phyloP scores from a whole-genome alignment of 2,888 invertebrate species.

The Eustalomyia histrio region DNA sequence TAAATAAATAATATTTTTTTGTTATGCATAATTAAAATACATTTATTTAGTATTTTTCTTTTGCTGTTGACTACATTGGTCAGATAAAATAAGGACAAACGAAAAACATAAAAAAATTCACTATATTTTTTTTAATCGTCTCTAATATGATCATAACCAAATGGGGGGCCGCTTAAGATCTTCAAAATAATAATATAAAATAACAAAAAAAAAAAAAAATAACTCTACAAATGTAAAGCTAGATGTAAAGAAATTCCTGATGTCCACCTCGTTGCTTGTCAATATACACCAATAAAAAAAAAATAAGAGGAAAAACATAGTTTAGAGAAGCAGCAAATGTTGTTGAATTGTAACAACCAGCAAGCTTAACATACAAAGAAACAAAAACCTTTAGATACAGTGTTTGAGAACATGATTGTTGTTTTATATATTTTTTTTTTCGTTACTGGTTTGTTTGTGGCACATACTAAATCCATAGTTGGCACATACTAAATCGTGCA shows the following conservation, averaged over 20 bases:
- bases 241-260: constrained; percentile 59
- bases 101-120: constrained; percentile 15
- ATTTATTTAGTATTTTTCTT: constrained; percentile 34
- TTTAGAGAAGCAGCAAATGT: constrained; percentile 31
- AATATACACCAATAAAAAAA: constrained; percentile 21
- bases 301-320: constrained; percentile 10
- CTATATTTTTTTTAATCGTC: constrained; percentile 44
- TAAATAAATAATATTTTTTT: constrained; percentile 43
- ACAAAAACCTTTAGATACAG: constrained; percentile 36
- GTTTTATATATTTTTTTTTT: constrained; percentile 14
- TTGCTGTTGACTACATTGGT: constrained; percentile 2
- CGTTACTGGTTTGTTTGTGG: constrained; percentile 22
- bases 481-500: constrained; percentile 65
- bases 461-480: constrained; percentile 63
- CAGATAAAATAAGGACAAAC: constrained; percentile 44
- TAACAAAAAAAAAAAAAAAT: constrained; percentile 28
- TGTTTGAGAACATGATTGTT: constrained; percentile 60
- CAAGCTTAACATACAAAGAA: constrained; percentile 16
- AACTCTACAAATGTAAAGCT: constrained; percentile 50
- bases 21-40: constrained; percentile 63
- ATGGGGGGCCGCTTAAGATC: constrained; percentile 65
- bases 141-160: constrained; percentile 62
- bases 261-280: constrained; percentile 64
- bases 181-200: constrained; percentile 45
- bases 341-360: constrained; percentile 32